Conservation (phyloP, 2,113 vertebrate genomes). For the Pyxicephalus adspersus region DNA sequence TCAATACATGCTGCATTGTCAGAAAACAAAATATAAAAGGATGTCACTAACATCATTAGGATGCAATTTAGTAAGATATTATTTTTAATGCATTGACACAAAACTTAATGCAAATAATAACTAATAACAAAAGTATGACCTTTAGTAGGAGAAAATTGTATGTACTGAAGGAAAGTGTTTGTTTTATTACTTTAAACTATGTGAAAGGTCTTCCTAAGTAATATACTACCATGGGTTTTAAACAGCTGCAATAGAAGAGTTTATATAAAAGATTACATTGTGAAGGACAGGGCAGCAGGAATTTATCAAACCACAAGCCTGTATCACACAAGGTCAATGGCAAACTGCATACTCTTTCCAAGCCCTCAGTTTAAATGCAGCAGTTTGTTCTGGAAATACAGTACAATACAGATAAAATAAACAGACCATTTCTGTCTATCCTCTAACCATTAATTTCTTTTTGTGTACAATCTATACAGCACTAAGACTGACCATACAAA, state of each 20-base stretch:
- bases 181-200: too few relatives aligned
- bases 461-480: too few relatives aligned
- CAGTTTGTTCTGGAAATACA: constrained; percentile 41
- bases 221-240: constrained; percentile 25
- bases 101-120: too few relatives aligned
- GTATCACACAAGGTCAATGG: constrained; percentile 43
- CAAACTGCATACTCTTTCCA: constrained; percentile 27
- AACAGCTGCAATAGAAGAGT: neutral
- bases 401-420: constrained; percentile 29
- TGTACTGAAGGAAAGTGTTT: too few relatives aligned
- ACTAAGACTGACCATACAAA: too few relatives aligned
- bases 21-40: too few relatives aligned
- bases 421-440: neutral
- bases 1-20: too few relatives aligned
- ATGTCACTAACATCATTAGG: too few relatives aligned
- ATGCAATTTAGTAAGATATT: too few relatives aligned
- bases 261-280: constrained; percentile 37
- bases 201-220: neutral
- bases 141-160: too few relatives aligned
- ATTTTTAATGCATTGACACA: too few relatives aligned
- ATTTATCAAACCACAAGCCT: constrained; percentile 26
- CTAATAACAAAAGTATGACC: too few relatives aligned
- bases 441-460: neutral
- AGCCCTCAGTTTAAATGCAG: constrained; percentile 60
- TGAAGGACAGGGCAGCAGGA: constrained; percentile 26